A percentile compares a stretch with the other conserved stretches of the same genome.
Evolutionary conservation across 2,888 invertebrate genomes (phyloP).

Genomic region (Scrobipalpa costella): DNA sequence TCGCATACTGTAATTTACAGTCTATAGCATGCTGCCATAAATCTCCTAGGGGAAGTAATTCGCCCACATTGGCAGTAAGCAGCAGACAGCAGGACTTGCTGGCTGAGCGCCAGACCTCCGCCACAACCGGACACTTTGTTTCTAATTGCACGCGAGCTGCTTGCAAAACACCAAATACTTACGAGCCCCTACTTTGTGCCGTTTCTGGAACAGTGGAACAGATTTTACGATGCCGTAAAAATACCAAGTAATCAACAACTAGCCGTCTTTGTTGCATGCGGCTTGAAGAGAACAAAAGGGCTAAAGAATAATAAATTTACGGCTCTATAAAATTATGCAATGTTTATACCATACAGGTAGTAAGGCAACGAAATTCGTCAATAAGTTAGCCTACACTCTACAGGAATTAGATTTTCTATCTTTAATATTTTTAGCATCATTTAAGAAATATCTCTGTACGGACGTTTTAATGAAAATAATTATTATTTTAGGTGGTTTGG

Average conservation of each 20-base stretch:
- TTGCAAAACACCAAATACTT: constrained; percentile 7
- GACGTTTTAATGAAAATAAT: too few species aligned
- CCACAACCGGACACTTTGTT: constrained; percentile 13
- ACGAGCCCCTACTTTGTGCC: not conserved
- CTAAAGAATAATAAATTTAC: too few species aligned
- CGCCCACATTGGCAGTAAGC: constrained; percentile 8
- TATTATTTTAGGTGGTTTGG: too few species aligned
- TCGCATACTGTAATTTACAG: not conserved
- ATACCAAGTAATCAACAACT: not conserved
- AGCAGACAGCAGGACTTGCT: not conserved
- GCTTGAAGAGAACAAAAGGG: too few species aligned
- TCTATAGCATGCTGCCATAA: not conserved
- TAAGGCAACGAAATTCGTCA: too few species aligned
- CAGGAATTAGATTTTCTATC: too few species aligned
- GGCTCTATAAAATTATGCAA: too few species aligned
- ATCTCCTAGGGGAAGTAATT: not conserved
- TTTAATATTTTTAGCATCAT: too few species aligned
- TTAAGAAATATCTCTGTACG: too few species aligned
- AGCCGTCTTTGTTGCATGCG: not conserved
- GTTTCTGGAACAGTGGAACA: not conserved
- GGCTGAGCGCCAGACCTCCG: constrained; percentile 15
- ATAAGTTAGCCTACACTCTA: too few species aligned
- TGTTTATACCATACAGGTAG: too few species aligned
- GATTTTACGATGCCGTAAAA: constrained; percentile 1
- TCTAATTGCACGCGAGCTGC: constrained; percentile 21